A percentile compares a stretch with the other conserved stretches of the same genome.
Evolutionary conservation across 2,797 vertebrate species (phyloP).

Genomic region (Chiroxiphia lanceolata): DNA sequence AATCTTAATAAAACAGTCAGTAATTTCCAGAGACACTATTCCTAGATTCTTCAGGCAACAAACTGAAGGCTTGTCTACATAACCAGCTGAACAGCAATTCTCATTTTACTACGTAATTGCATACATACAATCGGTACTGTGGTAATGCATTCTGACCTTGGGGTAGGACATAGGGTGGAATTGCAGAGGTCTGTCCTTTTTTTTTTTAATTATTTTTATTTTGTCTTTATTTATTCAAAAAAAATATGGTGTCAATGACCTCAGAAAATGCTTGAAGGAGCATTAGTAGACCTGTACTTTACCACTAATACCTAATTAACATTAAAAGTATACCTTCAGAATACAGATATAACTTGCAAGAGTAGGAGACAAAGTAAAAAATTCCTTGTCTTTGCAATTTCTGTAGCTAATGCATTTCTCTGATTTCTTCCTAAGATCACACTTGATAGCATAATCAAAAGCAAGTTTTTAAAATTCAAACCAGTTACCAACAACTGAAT

Average conservation of each 20-base stretch:
- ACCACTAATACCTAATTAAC: neutral
- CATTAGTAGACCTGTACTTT: neutral
- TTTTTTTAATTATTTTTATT: neutral
- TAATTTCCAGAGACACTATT: neutral
- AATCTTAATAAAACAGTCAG: neutral
- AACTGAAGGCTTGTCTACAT: neutral
- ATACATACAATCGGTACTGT: accelerated
- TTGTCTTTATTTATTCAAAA: neutral
- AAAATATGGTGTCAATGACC: neutral
- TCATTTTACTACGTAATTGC: neutral
- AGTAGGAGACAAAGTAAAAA: neutral
- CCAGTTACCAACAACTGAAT: neutral
- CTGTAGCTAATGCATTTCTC: neutral
- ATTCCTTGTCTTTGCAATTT: neutral
- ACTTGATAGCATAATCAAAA: neutral
- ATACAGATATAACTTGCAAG: neutral
- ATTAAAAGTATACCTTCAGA: neutral
- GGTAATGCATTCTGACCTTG: neutral
- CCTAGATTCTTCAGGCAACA: neutral
- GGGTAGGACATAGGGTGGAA: neutral
- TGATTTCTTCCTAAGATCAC: neutral
- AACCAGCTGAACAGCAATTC: neutral
- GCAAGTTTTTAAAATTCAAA: neutral
- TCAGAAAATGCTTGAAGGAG: neutral
- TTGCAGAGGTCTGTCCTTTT: neutral